Conservation (phyloP, 2,113 vertebrate genomes). For the Tragelaphus buxtoni region DNA sequence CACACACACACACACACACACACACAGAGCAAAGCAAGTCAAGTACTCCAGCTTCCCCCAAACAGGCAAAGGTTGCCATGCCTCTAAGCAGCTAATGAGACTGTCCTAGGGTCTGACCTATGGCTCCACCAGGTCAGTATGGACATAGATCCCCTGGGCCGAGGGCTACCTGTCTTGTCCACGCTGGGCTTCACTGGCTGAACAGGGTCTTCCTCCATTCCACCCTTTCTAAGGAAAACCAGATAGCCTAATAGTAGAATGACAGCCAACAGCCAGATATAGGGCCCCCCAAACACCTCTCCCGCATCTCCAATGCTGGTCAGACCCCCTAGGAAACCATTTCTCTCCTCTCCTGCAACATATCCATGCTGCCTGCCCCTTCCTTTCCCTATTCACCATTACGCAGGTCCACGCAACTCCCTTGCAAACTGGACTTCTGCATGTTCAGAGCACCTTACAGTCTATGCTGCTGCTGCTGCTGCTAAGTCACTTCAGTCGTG, state of each 20-base stretch:
- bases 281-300: background rate
- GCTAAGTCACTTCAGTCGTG: no score
- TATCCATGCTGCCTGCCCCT: background rate
- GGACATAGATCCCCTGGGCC: background rate
- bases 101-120: background rate
- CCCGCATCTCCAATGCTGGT: background rate
- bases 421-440: background rate
- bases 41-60: background rate
- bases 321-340: background rate
- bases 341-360: background rate
- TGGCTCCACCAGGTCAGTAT: background rate
- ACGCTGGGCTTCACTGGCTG: background rate
- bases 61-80: background rate
- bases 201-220: background rate
- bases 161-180: background rate
- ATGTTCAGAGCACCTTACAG: background rate
- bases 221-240: background rate
- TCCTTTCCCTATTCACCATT: background rate
- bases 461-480: background rate
- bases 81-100: background rate
- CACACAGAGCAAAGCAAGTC: background rate
- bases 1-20: background rate
- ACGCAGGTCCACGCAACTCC: background rate
- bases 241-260: background rate
- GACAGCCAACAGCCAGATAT: background rate